A percentile compares a stretch with the other conserved stretches of the same genome.
Conservation (phyloP, 2,888 invertebrate genomes). For the Mycalesis mineus region DNA sequence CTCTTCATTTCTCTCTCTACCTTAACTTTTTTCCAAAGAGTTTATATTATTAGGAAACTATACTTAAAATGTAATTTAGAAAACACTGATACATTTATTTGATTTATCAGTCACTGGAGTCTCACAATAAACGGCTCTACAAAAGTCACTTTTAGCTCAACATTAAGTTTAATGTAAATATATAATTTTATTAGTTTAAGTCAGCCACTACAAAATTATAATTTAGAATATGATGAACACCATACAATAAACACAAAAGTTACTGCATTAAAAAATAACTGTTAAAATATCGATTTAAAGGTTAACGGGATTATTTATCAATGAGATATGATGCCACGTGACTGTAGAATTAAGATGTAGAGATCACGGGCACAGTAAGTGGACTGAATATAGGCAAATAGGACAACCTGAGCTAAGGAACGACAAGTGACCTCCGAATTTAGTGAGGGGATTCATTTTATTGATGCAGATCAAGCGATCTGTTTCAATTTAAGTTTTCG, state of each 20-base stretch:
- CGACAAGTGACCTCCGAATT: constrained; percentile 32
- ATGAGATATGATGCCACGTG: not conserved
- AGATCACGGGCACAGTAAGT: constrained; percentile 61
- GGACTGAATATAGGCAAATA: constrained; percentile 63
- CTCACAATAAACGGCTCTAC: too few species aligned
- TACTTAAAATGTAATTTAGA: too few species aligned
- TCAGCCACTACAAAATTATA: too few species aligned
- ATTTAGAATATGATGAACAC: not conserved
- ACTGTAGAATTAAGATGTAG: constrained; percentile 35
- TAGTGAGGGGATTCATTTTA: constrained; percentile 19
- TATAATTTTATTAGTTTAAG: too few species aligned
- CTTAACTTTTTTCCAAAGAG: too few species aligned
- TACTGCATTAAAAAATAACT: not conserved
- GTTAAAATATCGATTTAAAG: not conserved
- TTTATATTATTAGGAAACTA: too few species aligned
- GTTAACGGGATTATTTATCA: not conserved
- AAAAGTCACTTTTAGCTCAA: too few species aligned
- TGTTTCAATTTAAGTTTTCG: not conserved
- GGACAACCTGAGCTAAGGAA: constrained; percentile 34
- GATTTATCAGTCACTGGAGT: too few species aligned
- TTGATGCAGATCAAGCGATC: constrained; percentile 13
- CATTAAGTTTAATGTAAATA: too few species aligned
- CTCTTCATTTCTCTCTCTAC: constrained; percentile 24
- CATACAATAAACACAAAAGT: not conserved
- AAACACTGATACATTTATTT: too few species aligned